phyloP scores from a whole-genome alignment of 2,888 invertebrate species.

The Leistus spinibarbis region DNA sequence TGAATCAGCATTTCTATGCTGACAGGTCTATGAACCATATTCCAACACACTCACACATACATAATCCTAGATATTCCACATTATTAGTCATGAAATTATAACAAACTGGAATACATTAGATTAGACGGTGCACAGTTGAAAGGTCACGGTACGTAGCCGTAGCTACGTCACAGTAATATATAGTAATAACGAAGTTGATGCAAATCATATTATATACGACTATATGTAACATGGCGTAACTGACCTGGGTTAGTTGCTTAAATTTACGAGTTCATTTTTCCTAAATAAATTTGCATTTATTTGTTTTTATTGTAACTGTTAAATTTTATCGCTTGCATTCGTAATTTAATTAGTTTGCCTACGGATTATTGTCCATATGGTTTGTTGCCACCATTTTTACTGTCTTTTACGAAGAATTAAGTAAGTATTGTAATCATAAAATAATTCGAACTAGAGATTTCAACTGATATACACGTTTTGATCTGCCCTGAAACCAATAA shows the following conservation, averaged over 20 bases:
- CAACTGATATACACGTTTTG: too few relatives aligned
- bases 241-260: not conserved
- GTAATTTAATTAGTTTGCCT: too few relatives aligned
- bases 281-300: not conserved
- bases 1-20: not conserved
- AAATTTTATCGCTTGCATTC: too few relatives aligned
- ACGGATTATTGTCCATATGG: too few relatives aligned
- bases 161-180: not conserved
- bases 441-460: too few relatives aligned
- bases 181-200: not conserved
- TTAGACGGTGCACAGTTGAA: not conserved
- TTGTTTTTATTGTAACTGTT: not conserved
- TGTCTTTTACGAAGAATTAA: too few relatives aligned
- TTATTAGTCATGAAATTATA: not conserved
- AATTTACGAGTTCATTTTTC: constrained; percentile 4
- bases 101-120: not conserved
- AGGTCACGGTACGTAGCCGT: too few relatives aligned
- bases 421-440: too few relatives aligned
- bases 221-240: not conserved
- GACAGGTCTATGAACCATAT: constrained; percentile 3
- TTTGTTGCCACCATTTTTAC: too few relatives aligned
- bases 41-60: too few relatives aligned
- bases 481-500: too few relatives aligned
- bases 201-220: not conserved
- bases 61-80: not conserved